phyloP scores from a whole-genome alignment of 2,888 invertebrate genomes.

The Aphodius granarius region DNA sequence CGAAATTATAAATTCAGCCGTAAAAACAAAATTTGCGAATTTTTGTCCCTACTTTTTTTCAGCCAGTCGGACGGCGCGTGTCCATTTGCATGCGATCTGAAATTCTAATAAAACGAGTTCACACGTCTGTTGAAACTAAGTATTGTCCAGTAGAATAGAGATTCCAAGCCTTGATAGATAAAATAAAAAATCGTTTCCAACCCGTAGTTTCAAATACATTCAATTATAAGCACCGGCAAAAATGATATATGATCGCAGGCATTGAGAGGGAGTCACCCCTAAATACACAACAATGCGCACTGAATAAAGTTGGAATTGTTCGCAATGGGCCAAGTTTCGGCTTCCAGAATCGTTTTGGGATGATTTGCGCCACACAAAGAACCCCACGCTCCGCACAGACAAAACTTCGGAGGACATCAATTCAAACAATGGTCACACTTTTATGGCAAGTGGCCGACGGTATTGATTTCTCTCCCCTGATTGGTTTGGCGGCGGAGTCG shows the following conservation, averaged over 20 bases:
- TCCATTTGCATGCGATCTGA: background rate
- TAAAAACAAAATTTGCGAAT: background rate
- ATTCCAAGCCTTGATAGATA: too few relatives aligned
- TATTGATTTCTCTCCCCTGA: background rate
- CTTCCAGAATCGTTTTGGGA: background rate
- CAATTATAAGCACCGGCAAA: background rate
- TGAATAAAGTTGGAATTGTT: background rate
- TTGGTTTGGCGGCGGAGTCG: background rate
- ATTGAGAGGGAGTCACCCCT: background rate
- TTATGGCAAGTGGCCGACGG: background rate
- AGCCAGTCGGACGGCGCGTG: background rate
- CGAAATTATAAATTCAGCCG: background rate
- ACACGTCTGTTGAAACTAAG: background rate
- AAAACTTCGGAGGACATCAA: background rate
- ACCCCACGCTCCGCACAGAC: background rate
- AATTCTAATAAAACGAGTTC: background rate
- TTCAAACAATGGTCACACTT: background rate
- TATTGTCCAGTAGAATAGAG: background rate
- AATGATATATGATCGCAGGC: background rate
- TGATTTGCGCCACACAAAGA: background rate
- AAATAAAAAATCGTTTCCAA: background rate
- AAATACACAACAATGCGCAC: background rate
- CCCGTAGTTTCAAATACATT: background rate
- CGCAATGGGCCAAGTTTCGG: background rate
- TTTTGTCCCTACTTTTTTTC: background rate